Conservation (phyloP, 1,140 invertebrate genomes). For the Cyrtorhinus lividipennis region DNA sequence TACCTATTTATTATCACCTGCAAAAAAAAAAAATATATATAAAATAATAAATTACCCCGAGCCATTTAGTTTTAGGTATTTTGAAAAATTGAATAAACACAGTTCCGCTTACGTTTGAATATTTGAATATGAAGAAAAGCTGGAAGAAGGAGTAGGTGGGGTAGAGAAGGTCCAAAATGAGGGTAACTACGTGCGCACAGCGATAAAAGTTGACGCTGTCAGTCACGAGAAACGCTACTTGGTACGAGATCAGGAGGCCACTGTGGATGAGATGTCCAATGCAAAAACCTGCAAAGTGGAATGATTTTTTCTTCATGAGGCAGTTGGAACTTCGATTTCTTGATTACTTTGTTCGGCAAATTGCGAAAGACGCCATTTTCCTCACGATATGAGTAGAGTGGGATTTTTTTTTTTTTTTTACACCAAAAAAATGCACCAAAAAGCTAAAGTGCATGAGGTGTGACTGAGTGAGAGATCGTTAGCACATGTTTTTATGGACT, state of each 20-base stretch:
- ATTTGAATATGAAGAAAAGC: constrained; percentile 60
- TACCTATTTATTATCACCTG: constrained; percentile 45
- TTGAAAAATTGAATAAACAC: too few relatives aligned
- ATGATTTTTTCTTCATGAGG: constrained; percentile 12
- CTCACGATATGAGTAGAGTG: too few relatives aligned
- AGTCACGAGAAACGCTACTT: constrained; percentile 39
- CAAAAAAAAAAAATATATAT: constrained; percentile 19
- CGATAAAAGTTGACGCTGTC: constrained; percentile 31
- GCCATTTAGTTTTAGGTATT: too few relatives aligned
- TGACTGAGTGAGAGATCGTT: too few relatives aligned
- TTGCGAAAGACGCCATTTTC: too few relatives aligned
- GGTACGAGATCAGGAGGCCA: constrained; percentile 44
- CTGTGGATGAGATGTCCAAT: constrained; percentile 55
- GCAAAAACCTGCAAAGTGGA: constrained; percentile 45
- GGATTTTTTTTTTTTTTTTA: too few relatives aligned
- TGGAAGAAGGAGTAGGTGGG: constrained; percentile 54
- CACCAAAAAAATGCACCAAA: too few relatives aligned
- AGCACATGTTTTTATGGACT: too few relatives aligned
- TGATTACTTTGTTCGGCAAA: too few relatives aligned
- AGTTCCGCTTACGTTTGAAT: constrained; percentile 55
- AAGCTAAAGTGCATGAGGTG: too few relatives aligned
- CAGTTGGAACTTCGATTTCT: too few relatives aligned
- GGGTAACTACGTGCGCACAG: constrained; percentile 34
- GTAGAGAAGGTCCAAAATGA: constrained; percentile 42
- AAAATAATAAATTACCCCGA: too few relatives aligned